Conservation (phyloP, 1,140 invertebrate genomes). For the Helicorthomorpha holstii region DNA sequence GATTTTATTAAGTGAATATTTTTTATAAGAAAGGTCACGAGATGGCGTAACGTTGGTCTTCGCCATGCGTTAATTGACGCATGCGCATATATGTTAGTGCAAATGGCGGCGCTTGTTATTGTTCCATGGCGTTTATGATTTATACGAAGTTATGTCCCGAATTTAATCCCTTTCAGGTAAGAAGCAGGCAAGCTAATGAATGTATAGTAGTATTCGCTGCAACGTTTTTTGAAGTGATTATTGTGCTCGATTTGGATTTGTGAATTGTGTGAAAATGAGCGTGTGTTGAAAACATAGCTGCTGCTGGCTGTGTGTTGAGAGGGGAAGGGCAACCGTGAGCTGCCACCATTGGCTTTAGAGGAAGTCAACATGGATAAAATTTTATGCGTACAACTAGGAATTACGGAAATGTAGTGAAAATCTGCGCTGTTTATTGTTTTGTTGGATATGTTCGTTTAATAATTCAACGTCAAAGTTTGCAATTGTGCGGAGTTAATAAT, state of each 20-base stretch:
- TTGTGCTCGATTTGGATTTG: neutral
- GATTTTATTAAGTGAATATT: too few species aligned
- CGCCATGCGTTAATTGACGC: too few species aligned
- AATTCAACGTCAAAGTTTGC: too few species aligned
- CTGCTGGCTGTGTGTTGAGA: neutral
- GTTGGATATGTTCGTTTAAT: too few species aligned
- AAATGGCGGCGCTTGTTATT: conserved; percentile 62
- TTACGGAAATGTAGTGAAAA: too few species aligned
- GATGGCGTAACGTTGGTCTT: too few species aligned
- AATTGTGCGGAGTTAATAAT: too few species aligned
- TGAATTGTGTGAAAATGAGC: neutral
- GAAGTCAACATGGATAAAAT: neutral
- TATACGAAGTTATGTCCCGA: conserved; percentile 39
- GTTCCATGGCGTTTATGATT: conserved; percentile 48
- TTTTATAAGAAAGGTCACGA: too few species aligned
- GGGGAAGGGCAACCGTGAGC: neutral
- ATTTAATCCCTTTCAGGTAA: conserved; percentile 36
- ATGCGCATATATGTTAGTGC: conserved; percentile 46
- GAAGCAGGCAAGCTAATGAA: conserved; percentile 2
- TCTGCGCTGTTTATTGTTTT: too few species aligned
- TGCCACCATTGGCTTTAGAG: neutral
- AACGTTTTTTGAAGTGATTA: neutral
- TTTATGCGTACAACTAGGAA: too few species aligned
- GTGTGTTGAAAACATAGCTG: neutral
- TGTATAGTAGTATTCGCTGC: neutral